phyloP scores from a whole-genome alignment of 2,113 vertebrate species.

The Macquaria ambigua region DNA sequence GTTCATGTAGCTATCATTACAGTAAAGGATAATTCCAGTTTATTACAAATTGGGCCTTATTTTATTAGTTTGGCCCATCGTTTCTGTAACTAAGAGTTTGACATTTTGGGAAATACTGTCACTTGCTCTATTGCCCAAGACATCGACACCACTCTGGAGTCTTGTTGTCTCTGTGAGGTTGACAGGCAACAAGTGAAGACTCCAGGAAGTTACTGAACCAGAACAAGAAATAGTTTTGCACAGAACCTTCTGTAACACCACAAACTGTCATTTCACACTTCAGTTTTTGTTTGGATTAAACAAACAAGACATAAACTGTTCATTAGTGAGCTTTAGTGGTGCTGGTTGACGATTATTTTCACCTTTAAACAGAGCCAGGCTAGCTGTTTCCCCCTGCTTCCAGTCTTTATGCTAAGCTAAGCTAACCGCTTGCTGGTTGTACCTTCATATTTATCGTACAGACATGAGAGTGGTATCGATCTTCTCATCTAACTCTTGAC shows the following conservation, averaged over 20 bases:
- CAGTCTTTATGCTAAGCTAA: background rate
- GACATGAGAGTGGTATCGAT: background rate
- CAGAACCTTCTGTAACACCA: no score
- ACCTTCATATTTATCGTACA: background rate
- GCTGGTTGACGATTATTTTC: no score
- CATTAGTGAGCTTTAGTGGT: no score
- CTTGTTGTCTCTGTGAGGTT: no score
- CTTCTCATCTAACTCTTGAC: background rate
- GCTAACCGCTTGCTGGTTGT: background rate
- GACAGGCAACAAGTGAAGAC: no score
- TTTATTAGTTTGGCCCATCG: background rate
- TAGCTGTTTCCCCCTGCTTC: background rate
- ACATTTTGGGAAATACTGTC: background rate
- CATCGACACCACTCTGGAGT: background rate
- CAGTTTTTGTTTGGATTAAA: no score
- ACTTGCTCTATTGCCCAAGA: background rate
- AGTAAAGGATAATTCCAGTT: constrained; percentile 8
- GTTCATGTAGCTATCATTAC: background rate
- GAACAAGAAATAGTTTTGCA: no score
- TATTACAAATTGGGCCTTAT: background rate
- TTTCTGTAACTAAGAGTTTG: background rate
- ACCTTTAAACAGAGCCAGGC: no score
- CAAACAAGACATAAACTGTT: no score
- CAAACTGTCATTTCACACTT: no score
- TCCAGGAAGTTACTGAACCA: no score